Conservation (phyloP, 2,113 vertebrate species). For the Petromus typicus region DNA sequence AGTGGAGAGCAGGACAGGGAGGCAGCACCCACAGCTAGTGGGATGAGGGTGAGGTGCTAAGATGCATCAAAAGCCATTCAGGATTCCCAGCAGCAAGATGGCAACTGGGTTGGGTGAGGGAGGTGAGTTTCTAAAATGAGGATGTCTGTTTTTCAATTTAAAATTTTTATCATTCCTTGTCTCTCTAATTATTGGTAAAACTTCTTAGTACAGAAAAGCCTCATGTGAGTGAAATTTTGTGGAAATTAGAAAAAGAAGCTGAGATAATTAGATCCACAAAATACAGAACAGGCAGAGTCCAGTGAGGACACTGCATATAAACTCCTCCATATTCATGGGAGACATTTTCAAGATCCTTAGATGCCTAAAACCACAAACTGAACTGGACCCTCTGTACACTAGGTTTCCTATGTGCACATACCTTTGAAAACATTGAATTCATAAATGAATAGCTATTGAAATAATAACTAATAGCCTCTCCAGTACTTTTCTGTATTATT, state of each 20-base stretch:
- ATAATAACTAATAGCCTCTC: neutral
- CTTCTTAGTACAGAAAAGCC: constrained; percentile 1
- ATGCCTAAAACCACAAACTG: neutral
- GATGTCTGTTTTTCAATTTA: constrained; percentile 63
- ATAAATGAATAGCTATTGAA: neutral
- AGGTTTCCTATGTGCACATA: neutral
- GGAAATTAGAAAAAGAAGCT: neutral
- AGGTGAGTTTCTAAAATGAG: neutral
- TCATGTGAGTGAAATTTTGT: neutral
- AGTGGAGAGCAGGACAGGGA: neutral
- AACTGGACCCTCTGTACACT: too few species aligned
- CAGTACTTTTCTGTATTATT: neutral
- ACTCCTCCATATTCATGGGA: neutral
- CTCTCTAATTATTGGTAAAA: neutral
- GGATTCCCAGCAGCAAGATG: neutral
- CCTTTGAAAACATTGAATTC: neutral
- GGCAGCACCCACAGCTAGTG: neutral
- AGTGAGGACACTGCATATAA: neutral
- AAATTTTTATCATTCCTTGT: neutral
- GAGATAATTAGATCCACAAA: neutral
- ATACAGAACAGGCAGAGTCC: neutral
- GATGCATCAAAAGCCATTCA: neutral
- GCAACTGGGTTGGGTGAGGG: neutral
- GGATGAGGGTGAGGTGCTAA: too few species aligned
- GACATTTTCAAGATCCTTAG: neutral